phyloP scores from a whole-genome alignment of 2,888 invertebrate genomes.

The Cyrtodaria siliqua region DNA sequence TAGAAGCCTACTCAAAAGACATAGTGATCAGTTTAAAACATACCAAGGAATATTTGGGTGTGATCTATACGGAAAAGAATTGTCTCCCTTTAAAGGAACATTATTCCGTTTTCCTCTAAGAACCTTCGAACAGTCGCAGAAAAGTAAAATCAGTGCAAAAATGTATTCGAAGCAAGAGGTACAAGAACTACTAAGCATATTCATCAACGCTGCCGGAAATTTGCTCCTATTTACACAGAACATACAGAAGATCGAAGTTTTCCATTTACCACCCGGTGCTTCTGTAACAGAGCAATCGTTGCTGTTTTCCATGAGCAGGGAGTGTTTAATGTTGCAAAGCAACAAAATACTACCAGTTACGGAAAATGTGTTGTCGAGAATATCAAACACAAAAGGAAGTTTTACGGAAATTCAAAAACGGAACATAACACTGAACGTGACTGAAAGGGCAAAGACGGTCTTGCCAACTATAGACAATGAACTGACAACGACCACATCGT shows the following conservation, averaged over 20 bases:
- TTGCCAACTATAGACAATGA: not conserved
- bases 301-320: too few relatives aligned
- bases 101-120: constrained; percentile 83
- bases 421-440: not conserved
- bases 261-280: constrained; percentile 63
- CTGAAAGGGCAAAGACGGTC: not conserved
- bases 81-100: constrained; percentile 66
- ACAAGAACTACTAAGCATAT: constrained; percentile 70
- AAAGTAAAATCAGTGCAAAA: constrained; percentile 77
- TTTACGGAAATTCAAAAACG: not conserved
- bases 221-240: constrained; percentile 83
- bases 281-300: not conserved
- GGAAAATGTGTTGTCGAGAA: too few relatives aligned
- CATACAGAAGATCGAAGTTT: constrained; percentile 73
- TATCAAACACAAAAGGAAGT: too few relatives aligned
- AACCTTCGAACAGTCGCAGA: constrained; percentile 47
- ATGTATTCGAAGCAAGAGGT: constrained; percentile 74
- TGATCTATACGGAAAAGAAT: constrained; percentile 1
- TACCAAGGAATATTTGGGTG: constrained; percentile 75
- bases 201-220: constrained; percentile 71
- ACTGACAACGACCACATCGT: constrained; percentile 17
- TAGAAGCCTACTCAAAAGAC: constrained; percentile 41
- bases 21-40: constrained; percentile 74
- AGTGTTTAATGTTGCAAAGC: too few relatives aligned
- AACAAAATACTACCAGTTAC: too few relatives aligned